Percentiles rank a stretch among this genome's conserved stretches.
These are phyloP conservation scores for Zaprionus nigranus DNA, from an alignment of 1,140 invertebrate genomes.

Conservation along the genomic window DNA sequence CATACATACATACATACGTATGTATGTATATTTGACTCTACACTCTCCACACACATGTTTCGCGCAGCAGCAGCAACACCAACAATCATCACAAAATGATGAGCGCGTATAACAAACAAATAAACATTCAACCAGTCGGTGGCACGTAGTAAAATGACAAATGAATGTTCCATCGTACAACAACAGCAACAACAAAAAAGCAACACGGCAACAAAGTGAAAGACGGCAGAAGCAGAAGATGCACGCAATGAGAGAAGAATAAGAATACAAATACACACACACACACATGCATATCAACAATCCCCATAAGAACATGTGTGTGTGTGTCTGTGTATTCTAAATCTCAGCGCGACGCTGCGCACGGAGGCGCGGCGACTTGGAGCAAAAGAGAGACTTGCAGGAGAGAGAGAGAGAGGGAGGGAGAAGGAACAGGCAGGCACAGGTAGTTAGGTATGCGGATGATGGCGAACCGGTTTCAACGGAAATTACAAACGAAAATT, in stretches of 20 bases:
- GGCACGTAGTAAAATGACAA: constrained; percentile 82
- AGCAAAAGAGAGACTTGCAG: constrained; percentile 1
- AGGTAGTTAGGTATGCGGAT: constrained; percentile 82
- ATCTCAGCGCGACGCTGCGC: constrained; percentile 53
- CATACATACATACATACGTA: too few relatives aligned
- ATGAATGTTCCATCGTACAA: constrained; percentile 76
- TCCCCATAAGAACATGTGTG: background rate
- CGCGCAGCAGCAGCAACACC: constrained; percentile 31
- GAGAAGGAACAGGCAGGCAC: constrained; percentile 48
- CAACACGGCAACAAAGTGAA: constrained; percentile 57
- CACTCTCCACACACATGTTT: constrained; percentile 80
- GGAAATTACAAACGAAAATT: constrained; percentile 84
- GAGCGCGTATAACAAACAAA: constrained; percentile 58
- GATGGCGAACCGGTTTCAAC: constrained; percentile 84
- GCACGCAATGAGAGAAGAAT: constrained; percentile 72
- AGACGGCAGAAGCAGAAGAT: constrained; percentile 56
- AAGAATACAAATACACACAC: constrained; percentile 55
- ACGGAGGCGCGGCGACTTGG: constrained; percentile 42
- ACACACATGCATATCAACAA: constrained; percentile 6
- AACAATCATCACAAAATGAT: constrained; percentile 13
- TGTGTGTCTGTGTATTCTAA: constrained; percentile 62
- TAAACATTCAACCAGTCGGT: constrained; percentile 79
- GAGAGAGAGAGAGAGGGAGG: constrained; percentile 36
- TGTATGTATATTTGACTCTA: constrained; percentile 53
- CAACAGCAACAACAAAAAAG: constrained; percentile 36